Base-by-base conservation (phyloP, 2,797 vertebrate species). In the Hemibagrus guttatus region DNA sequence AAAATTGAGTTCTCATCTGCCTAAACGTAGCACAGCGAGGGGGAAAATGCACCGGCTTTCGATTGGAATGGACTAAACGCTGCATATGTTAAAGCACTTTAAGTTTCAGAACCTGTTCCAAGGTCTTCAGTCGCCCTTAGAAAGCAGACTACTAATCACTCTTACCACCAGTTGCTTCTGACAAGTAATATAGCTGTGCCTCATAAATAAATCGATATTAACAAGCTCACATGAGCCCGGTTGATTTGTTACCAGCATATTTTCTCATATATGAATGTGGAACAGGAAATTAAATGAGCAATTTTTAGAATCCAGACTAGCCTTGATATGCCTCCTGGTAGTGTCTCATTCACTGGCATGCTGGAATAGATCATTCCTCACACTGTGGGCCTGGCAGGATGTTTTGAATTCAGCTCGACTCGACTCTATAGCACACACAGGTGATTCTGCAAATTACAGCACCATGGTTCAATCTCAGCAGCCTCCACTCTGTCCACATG, bases 401-500 rank as follows among this genome's bases (percentile, higher is more conserved):
- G 79, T 66, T 88, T 90, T 85, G 83, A 64, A 85, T 87, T 89
- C 89, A 71, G 26, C 81, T 86, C 86, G 1, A 21, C 72, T 81
- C 86, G 46, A 79, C 64, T 56, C 52, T 86, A 87, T 71, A 86
- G 81, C 85, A 84, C 85, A 88, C 69, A 83, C 88, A 87, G 81
- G 88, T 78, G 46, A 89, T 91, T 91, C 78, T 59, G 83, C 88
- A 89, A 90, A 91, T 90, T 91, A 90, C 86, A 61, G 87, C 72
- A 71, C 69, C 68, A 58, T 85, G 78, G 85, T 74, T 87, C 63
- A 81, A 68, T 82, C 69, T 78, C 80, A 76, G 42, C 75, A 71
- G 56, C 23, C 71, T 52, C 52, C 82, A 59, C 46, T 78, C 76
- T 12, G 63, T 61, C 82, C 86, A 85, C 80, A 89, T 92, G 85